These are phyloP conservation scores for Triplophysa rosa DNA, from an alignment of 2,113 vertebrate species.

Conservation along the genomic window DNA sequence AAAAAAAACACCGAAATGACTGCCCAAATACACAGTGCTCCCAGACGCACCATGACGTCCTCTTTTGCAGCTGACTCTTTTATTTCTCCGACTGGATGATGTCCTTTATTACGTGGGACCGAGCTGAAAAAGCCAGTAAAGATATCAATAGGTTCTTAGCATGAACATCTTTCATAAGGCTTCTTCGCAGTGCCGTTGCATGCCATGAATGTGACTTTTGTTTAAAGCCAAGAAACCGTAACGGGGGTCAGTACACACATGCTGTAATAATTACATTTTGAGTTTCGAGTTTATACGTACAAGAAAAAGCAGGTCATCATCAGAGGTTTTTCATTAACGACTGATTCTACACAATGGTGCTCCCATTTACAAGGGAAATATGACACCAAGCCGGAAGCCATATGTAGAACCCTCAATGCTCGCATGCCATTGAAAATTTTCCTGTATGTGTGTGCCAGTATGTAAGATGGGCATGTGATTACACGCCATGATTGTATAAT, in stretches of 20 bases:
- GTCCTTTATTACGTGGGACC: not conserved
- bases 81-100: conserved; percentile 50
- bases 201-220: conserved; percentile 31
- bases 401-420: conserved; percentile 54
- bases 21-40: conserved; percentile 62
- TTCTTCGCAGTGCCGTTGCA: not conserved
- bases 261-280: conserved; percentile 30
- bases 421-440: conserved; percentile 59
- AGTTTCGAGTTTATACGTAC: not conserved
- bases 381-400: conserved; percentile 63
- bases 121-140: conserved; percentile 10
- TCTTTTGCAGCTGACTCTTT: conserved; percentile 54
- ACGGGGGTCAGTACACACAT: conserved; percentile 27
- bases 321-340: conserved; percentile 37
- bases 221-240: conserved; percentile 25
- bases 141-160: conserved; percentile 3
- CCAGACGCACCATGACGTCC: conserved; percentile 59
- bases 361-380: conserved; percentile 68
- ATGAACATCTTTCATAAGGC: conserved; percentile 28
- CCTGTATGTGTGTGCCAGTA: conserved; percentile 41
- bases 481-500: conserved; percentile 48
- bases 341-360: conserved; percentile 67
- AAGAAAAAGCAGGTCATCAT: conserved; percentile 21
- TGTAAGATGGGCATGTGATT: conserved; percentile 43
- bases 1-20: conserved; percentile 58